phyloP scores from a whole-genome alignment of 2,888 invertebrate genomes.

The Caenorhabditis sp. region DNA sequence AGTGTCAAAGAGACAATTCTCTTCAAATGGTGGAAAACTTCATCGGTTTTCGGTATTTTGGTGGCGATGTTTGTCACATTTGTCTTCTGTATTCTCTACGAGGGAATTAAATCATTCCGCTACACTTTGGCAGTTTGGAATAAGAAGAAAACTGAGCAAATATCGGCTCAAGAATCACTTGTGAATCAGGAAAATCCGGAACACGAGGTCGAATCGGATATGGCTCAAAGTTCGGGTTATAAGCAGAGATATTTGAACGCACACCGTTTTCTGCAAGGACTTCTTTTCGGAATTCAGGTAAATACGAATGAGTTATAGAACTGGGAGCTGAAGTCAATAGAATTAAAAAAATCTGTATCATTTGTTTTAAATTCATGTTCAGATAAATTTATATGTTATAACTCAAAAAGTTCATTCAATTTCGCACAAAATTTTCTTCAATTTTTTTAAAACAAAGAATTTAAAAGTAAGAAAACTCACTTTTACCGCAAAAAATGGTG shows the following conservation, averaged over 20 bases:
- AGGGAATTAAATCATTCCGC: conserved; percentile 57
- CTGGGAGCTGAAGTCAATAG: too few species aligned
- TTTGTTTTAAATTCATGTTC: too few species aligned
- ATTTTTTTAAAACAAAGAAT: too few species aligned
- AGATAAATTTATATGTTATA: too few species aligned
- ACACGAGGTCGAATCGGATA: background rate
- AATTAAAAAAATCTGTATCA: too few species aligned
- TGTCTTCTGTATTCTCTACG: conserved; percentile 63
- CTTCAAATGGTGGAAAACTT: conserved; percentile 66
- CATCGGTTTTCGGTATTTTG: conserved; percentile 42
- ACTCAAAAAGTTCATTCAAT: too few species aligned
- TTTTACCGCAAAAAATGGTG: too few species aligned
- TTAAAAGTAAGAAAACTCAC: too few species aligned
- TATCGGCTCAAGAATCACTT: background rate
- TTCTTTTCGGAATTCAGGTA: background rate
- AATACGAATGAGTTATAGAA: too few species aligned
- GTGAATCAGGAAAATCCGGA: background rate
- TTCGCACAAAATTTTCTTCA: too few species aligned
- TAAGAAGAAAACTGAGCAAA: conserved; percentile 1
- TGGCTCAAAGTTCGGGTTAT: background rate
- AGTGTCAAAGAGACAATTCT: conserved; percentile 64
- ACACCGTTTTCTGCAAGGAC: background rate
- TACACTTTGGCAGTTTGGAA: conserved; percentile 50
- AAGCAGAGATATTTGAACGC: background rate
- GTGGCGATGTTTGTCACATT: conserved; percentile 64